phyloP scores from a whole-genome alignment of 1,140 invertebrate species.

The Plectrocnemia conspersa region DNA sequence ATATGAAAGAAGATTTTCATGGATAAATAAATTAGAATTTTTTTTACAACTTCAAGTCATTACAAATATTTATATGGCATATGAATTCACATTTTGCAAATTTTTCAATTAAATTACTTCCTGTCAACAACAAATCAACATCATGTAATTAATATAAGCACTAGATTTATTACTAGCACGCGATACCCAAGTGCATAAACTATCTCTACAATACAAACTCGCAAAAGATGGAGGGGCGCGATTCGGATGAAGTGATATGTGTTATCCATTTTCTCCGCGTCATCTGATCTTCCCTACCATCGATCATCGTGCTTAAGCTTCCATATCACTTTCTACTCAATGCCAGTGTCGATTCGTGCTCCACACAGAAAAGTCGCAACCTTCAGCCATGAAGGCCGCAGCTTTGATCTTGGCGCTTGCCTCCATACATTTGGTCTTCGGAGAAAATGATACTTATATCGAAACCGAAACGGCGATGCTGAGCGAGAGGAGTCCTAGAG shows the following conservation, averaged over 20 bases:
- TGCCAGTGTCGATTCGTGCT: constrained; percentile 1
- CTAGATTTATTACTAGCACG: no score
- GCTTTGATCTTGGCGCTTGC: background rate
- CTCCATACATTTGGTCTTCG: background rate
- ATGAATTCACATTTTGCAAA: no score
- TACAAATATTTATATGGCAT: no score
- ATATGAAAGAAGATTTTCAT: no score
- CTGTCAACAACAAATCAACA: no score
- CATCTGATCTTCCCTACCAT: constrained; percentile 26
- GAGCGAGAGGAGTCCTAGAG: background rate
- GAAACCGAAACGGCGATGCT: background rate
- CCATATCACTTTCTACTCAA: constrained; percentile 26
- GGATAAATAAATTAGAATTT: no score
- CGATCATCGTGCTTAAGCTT: constrained; percentile 1
- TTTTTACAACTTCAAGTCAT: no score
- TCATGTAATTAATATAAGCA: no score
- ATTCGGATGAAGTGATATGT: constrained; percentile 18
- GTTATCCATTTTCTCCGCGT: constrained; percentile 27
- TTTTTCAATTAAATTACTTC: no score
- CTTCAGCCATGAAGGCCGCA: constrained; percentile 9
- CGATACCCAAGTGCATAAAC: no score
- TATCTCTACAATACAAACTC: no score
- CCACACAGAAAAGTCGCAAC: constrained; percentile 2
- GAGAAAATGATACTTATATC: background rate
- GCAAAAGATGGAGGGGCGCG: constrained; percentile 1